Conservation (phyloP, 2,797 vertebrate genomes). For the Labeo calbasu region DNA sequence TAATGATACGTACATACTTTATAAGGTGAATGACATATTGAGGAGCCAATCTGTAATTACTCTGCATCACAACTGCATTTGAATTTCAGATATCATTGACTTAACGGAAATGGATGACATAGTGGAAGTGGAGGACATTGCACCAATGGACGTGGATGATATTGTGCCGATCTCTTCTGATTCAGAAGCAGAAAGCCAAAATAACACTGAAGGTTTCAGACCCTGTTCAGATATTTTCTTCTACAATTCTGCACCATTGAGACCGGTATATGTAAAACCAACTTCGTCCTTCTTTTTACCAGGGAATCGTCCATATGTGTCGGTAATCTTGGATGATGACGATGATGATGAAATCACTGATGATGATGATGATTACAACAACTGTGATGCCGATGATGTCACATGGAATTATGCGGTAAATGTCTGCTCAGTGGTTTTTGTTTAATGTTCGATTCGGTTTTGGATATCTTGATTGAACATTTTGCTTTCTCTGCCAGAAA, state of each 20-base stretch:
- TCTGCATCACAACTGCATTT: neutral
- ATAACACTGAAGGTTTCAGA: constrained; percentile 26
- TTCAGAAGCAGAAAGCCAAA: neutral
- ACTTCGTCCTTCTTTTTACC: neutral
- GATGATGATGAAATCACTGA: constrained; percentile 39
- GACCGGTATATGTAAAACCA: neutral
- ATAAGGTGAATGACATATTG: neutral
- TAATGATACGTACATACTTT: neutral
- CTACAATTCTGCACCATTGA: neutral
- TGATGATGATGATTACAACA: constrained; percentile 27
- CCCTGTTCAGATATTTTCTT: neutral
- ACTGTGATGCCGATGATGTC: constrained; percentile 40
- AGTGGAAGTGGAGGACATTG: constrained; percentile 31
- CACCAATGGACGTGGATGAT: constrained; percentile 30
- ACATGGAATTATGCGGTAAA: constrained; percentile 34
- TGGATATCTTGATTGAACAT: neutral
- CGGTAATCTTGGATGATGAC: constrained; percentile 29
- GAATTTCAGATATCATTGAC: constrained; percentile 67
- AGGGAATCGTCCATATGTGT: neutral
- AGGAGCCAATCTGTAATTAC: neutral
- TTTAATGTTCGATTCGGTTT: neutral
- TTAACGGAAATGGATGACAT: constrained; percentile 50
- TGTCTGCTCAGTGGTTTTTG: neutral
- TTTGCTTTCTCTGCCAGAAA: constrained; percentile 5
- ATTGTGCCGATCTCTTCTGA: neutral